Evolutionary conservation across 1,140 invertebrate species (phyloP).

Genomic region (Thalassaphorura encarpata): DNA sequence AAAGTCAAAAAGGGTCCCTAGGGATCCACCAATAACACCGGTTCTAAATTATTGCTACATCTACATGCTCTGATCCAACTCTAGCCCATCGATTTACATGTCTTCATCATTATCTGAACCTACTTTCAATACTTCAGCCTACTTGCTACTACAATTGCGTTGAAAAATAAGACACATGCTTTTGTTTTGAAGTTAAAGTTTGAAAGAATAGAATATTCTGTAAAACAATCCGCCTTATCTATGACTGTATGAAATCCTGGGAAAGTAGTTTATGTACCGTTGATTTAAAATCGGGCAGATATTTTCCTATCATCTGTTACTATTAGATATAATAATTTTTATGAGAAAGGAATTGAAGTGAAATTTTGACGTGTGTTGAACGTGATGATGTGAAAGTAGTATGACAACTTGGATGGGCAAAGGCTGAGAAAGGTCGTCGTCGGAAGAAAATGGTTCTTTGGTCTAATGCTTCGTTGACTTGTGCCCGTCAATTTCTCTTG

Average conservation of each 20-base stretch:
- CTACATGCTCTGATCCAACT: no score
- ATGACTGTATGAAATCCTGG: background rate
- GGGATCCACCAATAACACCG: constrained; percentile 25
- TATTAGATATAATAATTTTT: background rate
- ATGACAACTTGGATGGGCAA: background rate
- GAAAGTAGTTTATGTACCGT: background rate
- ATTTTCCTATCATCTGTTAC: background rate
- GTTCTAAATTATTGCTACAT: constrained; percentile 29
- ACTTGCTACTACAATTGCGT: background rate
- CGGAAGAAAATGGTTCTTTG: background rate
- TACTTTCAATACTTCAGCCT: background rate
- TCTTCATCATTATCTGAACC: background rate
- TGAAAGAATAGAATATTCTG: background rate
- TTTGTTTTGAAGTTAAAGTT: background rate
- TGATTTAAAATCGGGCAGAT: background rate
- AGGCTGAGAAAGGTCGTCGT: background rate
- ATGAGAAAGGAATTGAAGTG: background rate
- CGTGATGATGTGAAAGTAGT: background rate
- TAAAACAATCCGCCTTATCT: background rate
- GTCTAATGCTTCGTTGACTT: background rate
- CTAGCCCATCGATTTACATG: constrained; percentile 13
- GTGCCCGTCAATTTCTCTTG: background rate
- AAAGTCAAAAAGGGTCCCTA: constrained; percentile 27
- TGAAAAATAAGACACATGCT: background rate
- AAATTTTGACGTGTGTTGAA: background rate